These are phyloP conservation scores for Prionailurus bengalensis DNA, from an alignment of 2,113 vertebrate species.

Conservation along the genomic window DNA sequence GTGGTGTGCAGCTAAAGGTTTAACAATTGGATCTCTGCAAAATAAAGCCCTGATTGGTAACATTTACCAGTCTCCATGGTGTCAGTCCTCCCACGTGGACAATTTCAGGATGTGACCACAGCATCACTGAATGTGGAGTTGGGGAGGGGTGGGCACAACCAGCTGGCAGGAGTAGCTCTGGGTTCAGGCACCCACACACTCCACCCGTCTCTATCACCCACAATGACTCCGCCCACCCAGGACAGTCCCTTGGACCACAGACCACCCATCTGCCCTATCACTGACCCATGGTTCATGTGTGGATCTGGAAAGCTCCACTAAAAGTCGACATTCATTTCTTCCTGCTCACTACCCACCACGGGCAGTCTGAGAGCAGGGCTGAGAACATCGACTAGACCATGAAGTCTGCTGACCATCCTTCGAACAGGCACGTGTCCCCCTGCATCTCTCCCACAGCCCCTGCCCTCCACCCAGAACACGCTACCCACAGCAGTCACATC, in stretches of 20 bases:
- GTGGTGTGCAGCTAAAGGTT: not conserved
- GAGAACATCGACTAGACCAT: not conserved
- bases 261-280: not conserved
- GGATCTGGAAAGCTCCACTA: not conserved
- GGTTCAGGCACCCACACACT: too few species aligned
- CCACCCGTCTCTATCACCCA: not conserved
- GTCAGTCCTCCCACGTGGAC: not conserved
- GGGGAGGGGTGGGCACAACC: not conserved
- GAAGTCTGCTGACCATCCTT: not conserved
- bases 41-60: not conserved
- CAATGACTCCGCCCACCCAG: not conserved
- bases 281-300: not conserved
- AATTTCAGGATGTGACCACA: not conserved
- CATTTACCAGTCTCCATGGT: not conserved
- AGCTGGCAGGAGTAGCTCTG: rapidly evolving
- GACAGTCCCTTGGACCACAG: not conserved
- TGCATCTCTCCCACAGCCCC: not conserved
- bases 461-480: not conserved
- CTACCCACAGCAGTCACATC: rapidly evolving
- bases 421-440: not conserved
- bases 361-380: not conserved
- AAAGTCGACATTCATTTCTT: not conserved
- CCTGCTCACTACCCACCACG: not conserved
- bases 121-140: not conserved
- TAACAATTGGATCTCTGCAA: not conserved